phyloP scores from a whole-genome alignment of 2,113 vertebrate species.

The Apus apus region DNA sequence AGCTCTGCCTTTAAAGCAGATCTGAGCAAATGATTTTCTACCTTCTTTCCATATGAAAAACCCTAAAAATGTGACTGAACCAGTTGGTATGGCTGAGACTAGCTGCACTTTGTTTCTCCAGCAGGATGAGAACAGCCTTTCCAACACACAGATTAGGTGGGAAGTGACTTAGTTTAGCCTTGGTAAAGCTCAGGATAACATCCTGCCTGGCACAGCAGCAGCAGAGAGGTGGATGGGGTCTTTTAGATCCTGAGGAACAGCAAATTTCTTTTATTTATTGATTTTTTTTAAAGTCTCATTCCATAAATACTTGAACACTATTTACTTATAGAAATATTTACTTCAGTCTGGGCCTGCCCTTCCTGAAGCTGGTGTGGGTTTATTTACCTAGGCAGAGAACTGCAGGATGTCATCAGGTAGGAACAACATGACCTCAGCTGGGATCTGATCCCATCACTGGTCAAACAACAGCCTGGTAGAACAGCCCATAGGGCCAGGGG shows the following conservation, averaged over 20 bases:
- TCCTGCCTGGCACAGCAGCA: background rate
- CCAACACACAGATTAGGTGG: background rate
- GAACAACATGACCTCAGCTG: background rate
- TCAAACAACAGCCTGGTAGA: background rate
- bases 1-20: background rate
- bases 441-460: background rate
- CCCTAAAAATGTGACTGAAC: background rate
- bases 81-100: background rate
- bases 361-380: background rate
- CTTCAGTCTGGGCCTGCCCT: background rate
- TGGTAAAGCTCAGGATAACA: background rate
- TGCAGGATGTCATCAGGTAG: background rate
- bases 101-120: background rate
- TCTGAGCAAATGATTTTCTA: background rate
- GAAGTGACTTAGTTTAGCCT: background rate
- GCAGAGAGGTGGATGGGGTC: accelerated
- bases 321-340: background rate
- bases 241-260: background rate
- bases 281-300: background rate
- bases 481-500: accelerated
- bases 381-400: background rate
- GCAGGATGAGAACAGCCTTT: background rate
- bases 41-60: background rate
- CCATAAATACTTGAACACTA: background rate
- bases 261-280: too few species aligned